These are phyloP conservation scores for Luidia sarsii DNA, from an alignment of 53 echinoderm and acorn worm genomes.

Conservation along the genomic window DNA sequence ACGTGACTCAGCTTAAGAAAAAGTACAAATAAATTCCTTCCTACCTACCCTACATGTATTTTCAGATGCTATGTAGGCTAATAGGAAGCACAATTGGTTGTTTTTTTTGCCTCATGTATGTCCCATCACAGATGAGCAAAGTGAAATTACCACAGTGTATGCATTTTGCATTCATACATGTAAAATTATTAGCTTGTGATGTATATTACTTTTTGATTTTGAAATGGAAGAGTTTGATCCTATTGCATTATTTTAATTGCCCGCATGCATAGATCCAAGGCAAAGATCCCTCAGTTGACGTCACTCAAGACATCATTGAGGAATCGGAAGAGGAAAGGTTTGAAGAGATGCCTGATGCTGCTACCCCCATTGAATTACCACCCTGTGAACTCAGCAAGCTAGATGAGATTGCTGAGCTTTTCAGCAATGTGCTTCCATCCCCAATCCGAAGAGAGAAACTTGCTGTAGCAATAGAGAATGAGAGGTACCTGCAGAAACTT, in stretches of 20 bases:
- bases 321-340: conserved; percentile 92
- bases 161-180: no score
- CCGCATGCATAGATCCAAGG: conserved; percentile 76
- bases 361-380: conserved; percentile 93
- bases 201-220: no score
- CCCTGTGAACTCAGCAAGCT: conserved; percentile 95
- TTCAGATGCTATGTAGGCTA: no score
- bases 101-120: no score
- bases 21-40: no score
- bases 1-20: no score
- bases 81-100: no score
- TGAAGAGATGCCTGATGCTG: conserved; percentile 94
- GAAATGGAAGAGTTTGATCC: no score
- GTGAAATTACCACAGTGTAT: no score
- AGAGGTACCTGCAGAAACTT: conserved; percentile 89
- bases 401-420: conserved; percentile 96
- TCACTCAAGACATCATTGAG: conserved; percentile 96
- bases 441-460: conserved; percentile 94
- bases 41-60: no score
- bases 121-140: no score
- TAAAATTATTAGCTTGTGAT: no score
- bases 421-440: conserved; percentile 86
- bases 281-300: conserved; percentile 97
- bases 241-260: neutral
- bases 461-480: conserved; percentile 92